phyloP scores from a whole-genome alignment of 2,113 vertebrate genomes.

The Rhinopomastus cyanomelas region DNA sequence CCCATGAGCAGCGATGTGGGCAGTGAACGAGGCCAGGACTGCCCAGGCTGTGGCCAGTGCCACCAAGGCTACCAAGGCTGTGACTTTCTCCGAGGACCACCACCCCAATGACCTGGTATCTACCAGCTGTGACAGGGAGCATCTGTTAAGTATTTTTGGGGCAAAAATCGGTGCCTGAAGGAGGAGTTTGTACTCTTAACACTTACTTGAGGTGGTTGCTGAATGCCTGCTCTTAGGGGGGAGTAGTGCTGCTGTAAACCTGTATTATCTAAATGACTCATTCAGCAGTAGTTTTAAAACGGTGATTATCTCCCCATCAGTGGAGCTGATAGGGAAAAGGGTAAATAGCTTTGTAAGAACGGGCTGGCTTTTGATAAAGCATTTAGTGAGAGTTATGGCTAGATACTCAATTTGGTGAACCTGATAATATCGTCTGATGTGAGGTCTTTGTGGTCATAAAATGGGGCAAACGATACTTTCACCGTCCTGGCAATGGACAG shows the following conservation, averaged over 20 bases:
- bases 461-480: background rate
- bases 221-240: constrained; percentile 32
- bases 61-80: background rate
- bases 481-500: background rate
- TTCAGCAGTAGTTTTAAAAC: background rate
- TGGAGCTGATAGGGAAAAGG: background rate
- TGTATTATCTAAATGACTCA: background rate
- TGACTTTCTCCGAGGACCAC: background rate
- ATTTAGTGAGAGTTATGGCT: background rate
- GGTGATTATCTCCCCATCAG: background rate
- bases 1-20: background rate
- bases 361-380: background rate
- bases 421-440: background rate
- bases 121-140: accelerated
- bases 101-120: background rate
- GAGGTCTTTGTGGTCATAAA: background rate
- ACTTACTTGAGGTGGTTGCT: constrained; percentile 30
- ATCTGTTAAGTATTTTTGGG: background rate
- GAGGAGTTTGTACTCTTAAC: background rate
- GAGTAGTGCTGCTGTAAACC: background rate
- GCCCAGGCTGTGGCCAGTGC: background rate
- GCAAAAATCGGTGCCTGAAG: background rate
- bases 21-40: accelerated
- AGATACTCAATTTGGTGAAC: background rate
- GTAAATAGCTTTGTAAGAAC: background rate